A percentile compares a stretch with the other conserved stretches of the same genome.
Evolutionary conservation across 2,888 invertebrate genomes (phyloP).

Genomic region (Ischnura elegans): DNA sequence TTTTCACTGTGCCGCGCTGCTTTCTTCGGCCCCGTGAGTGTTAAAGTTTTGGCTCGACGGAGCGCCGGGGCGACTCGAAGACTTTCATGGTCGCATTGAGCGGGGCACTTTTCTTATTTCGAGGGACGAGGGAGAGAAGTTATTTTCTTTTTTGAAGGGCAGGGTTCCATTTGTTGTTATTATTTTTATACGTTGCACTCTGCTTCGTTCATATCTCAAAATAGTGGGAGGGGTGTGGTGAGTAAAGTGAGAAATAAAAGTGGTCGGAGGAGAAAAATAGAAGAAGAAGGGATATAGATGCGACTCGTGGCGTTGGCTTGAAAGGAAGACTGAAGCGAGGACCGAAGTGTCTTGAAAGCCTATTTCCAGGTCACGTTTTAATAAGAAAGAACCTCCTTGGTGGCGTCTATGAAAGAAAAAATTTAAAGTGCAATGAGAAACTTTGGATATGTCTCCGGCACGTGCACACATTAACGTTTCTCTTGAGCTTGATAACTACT

Average conservation of each 20-base stretch:
- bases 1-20: neutral
- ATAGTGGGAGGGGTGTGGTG: neutral
- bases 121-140: neutral
- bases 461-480: neutral
- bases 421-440: neutral
- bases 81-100: neutral
- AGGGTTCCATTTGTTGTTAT: neutral
- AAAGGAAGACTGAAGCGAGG: neutral
- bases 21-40: neutral
- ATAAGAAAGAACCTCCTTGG: neutral
- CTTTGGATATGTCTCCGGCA: neutral
- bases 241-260: neutral
- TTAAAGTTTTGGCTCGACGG: constrained; percentile 1
- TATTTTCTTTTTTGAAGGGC: neutral
- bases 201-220: neutral
- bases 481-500: neutral
- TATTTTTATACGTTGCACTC: neutral
- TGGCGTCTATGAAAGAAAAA: neutral
- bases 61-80: neutral
- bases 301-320: neutral
- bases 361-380: constrained; percentile 35
- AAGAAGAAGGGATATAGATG: neutral
- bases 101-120: neutral
- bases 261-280: neutral
- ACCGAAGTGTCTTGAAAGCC: neutral